Base-by-base conservation (phyloP, 2,888 invertebrate species). In the Reticulitermes lucifugus region DNA sequence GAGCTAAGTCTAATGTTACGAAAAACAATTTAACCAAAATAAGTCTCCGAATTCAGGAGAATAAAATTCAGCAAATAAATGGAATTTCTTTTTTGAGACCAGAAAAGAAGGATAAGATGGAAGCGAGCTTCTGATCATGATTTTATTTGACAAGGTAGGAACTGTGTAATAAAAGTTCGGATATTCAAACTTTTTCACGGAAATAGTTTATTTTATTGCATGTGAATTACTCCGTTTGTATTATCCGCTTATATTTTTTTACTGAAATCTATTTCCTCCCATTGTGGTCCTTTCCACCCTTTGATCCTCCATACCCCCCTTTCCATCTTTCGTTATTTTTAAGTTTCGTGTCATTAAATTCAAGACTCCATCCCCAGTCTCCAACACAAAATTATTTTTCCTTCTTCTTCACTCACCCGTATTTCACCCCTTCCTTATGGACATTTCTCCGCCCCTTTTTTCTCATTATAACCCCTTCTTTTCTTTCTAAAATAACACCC, bases 121-220 rank as follows among this genome's bases (percentile, higher is more conserved):
- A n/a, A 65, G 7, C 6, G 9, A 25, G 9, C 10, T 65, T 77
- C 22, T 51, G 14, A 0, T n/a, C 51, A 77, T 77, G 46, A 77
- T 77, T 77, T 10, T 2, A 77, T 46, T 77, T 43, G 9, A 35
- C 35, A 21, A 41, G 35, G 21, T 21, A 73, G 41, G 71, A 41
- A 41, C 1, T 7, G 35, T 4, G n/a, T n/a, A n/a, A 43, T n/a
- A 9, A 22, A 22, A 14, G 51, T 46, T n/a, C 77, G 46, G 77
- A 77, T 77, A 77, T 77, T 77, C 41, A 29, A 73, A n/a, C 9
- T 51, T 43, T 77, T 77, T 29, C n/a, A 22, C 25, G 65, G 46
- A 70, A 81, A 46, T 43, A 81, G 70, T 81, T 70, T 81, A 70
- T 81, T 81, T 81, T 65, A 81, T 81, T 81, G 70, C 81, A 70